Evolutionary conservation across 2,888 invertebrate genomes (phyloP).

Genomic region (Chrysotoxum bicinctum): DNA sequence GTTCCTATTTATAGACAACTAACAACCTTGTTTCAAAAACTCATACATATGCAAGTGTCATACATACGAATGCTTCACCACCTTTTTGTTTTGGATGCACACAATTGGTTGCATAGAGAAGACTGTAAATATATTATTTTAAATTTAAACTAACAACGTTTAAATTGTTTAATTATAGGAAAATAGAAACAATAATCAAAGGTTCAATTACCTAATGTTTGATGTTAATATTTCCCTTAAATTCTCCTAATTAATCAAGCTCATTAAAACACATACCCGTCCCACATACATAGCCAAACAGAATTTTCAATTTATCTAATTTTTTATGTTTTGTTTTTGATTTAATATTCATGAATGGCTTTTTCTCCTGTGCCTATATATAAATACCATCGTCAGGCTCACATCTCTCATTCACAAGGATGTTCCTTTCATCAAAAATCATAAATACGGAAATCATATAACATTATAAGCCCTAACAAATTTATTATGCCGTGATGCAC

Average conservation of each 20-base stretch:
- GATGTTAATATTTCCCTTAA: neutral
- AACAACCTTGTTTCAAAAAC: too few species aligned
- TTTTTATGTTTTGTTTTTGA: conserved; percentile 31
- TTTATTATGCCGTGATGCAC: conserved; percentile 8
- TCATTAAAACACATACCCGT: conserved; percentile 32
- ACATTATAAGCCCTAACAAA: neutral
- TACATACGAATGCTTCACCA: too few species aligned
- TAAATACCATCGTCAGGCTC: neutral
- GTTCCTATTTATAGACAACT: too few species aligned
- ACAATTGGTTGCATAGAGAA: too few species aligned
- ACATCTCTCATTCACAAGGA: neutral
- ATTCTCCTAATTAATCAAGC: conserved; percentile 43
- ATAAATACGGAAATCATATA: neutral
- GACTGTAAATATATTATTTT: too few species aligned
- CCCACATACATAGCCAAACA: neutral
- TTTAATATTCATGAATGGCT: conserved; percentile 46
- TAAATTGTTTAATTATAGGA: neutral
- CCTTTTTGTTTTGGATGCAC: too few species aligned
- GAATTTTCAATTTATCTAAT: conserved; percentile 32
- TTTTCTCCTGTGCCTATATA: neutral
- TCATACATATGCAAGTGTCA: too few species aligned
- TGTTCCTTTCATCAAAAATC: conserved; percentile 22
- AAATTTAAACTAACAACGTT: neutral
- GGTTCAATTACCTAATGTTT: neutral
- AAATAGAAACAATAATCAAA: neutral